Evolutionary conservation across 2,888 invertebrate species (phyloP).

Genomic region (Dasysyrphus tricinctus): DNA sequence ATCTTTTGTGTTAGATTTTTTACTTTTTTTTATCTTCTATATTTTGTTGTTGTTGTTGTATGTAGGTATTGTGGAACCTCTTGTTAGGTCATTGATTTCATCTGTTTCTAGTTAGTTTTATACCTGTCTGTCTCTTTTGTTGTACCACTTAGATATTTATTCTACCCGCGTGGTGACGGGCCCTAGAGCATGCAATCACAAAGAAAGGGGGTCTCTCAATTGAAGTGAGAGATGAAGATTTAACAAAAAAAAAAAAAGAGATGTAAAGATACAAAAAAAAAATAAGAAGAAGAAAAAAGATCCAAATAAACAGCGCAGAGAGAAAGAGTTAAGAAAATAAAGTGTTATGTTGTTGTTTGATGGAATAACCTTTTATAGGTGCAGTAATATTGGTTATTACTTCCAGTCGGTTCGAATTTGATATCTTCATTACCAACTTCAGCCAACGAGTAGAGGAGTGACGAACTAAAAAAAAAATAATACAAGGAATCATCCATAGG

Average conservation of each 20-base stretch:
- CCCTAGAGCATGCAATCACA: constrained; percentile 61
- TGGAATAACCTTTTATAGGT: constrained; percentile 72
- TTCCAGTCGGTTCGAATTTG: constrained; percentile 69
- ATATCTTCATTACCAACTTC: constrained; percentile 69
- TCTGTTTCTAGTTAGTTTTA: constrained; percentile 64
- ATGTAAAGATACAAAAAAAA: constrained; percentile 37
- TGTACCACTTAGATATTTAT: constrained; percentile 59
- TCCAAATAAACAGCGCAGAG: constrained; percentile 11
- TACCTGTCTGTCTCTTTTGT: constrained; percentile 69
- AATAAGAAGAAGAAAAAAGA: neutral
- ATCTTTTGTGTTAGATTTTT: constrained; percentile 29
- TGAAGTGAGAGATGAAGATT: constrained; percentile 61
- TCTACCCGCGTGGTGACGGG: constrained; percentile 57
- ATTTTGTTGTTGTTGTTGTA: constrained; percentile 16
- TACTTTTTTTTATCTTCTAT: constrained; percentile 23
- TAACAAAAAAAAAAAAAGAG: constrained; percentile 6
- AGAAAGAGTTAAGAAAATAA: constrained; percentile 46
- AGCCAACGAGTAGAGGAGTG: constrained; percentile 16
- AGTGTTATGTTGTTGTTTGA: constrained; percentile 55
- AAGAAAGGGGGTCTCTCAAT: constrained; percentile 41
- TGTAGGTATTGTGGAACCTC: constrained; percentile 40
- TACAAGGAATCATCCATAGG: constrained; percentile 23
- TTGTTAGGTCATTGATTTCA: constrained; percentile 76
- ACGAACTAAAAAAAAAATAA: neutral
- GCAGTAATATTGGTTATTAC: constrained; percentile 75